These are phyloP conservation scores for Neodon shergylaensis DNA, from an alignment of 2,113 vertebrate species.

Conservation along the genomic window DNA sequence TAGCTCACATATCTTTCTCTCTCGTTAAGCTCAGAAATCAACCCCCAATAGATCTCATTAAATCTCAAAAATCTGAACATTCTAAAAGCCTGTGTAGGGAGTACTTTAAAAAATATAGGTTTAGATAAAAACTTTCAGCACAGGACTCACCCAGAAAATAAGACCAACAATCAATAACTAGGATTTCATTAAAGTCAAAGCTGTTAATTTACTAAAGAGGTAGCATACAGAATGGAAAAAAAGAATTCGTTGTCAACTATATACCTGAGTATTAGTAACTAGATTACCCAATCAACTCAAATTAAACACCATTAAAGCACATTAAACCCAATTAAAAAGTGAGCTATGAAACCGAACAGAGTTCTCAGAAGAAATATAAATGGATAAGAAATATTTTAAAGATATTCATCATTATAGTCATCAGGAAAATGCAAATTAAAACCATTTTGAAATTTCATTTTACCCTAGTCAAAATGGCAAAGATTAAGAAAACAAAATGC, in stretches of 20 bases:
- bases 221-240: background rate
- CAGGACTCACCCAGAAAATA: background rate
- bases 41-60: background rate
- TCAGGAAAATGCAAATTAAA: background rate
- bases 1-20: background rate
- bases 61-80: background rate
- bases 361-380: background rate
- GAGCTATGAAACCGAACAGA: background rate
- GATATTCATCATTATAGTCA: background rate
- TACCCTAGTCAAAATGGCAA: background rate
- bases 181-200: background rate
- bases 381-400: background rate
- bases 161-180: background rate
- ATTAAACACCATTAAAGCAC: background rate
- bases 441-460: background rate
- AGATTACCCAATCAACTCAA: background rate
- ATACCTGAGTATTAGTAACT: background rate
- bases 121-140: background rate
- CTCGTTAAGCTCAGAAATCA: background rate
- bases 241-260: background rate
- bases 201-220: background rate
- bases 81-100: background rate
- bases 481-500: background rate
- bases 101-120: background rate
- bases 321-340: background rate